A percentile compares a stretch with the other conserved stretches of the same genome.
Evolutionary conservation across 2,113 vertebrate genomes (phyloP).

Genomic region (Nematolebias whitei): DNA sequence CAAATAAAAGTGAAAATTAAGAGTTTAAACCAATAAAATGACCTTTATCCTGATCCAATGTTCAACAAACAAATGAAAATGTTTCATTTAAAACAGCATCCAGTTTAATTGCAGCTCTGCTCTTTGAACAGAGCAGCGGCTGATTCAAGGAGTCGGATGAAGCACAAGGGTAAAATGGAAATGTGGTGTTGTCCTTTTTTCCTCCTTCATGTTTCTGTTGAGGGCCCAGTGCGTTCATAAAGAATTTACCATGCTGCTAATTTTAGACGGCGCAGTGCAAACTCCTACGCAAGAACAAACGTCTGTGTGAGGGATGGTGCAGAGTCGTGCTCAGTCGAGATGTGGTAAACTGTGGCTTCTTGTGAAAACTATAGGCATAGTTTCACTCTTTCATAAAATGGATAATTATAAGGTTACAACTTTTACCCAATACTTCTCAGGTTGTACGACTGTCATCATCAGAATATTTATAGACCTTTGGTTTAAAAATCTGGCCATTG

Average conservation of each 20-base stretch:
- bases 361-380: constrained; percentile 42
- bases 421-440: constrained; percentile 11
- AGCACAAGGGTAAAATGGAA: constrained; percentile 50
- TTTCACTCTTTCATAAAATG: constrained; percentile 43
- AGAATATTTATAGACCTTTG: neutral
- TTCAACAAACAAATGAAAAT: constrained; percentile 16
- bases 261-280: constrained; percentile 64
- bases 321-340: constrained; percentile 33
- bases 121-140: constrained; percentile 7
- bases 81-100: constrained; percentile 20
- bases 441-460: constrained; percentile 14
- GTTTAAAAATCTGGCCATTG: constrained; percentile 11
- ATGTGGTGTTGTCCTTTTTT: constrained; percentile 38
- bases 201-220: constrained; percentile 33
- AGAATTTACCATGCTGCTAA: constrained; percentile 73
- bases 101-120: constrained; percentile 12
- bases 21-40: constrained; percentile 6
- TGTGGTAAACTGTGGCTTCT: constrained; percentile 35
- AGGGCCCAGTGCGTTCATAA: constrained; percentile 66
- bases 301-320: constrained; percentile 33
- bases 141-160: constrained; percentile 43
- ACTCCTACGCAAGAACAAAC: constrained; percentile 40
- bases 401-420: constrained; percentile 14
- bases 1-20: neutral
- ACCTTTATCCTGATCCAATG: neutral